These are phyloP conservation scores for Cynodonichthys magdalenae DNA, from an alignment of 2,797 vertebrate species.

Conservation along the genomic window DNA sequence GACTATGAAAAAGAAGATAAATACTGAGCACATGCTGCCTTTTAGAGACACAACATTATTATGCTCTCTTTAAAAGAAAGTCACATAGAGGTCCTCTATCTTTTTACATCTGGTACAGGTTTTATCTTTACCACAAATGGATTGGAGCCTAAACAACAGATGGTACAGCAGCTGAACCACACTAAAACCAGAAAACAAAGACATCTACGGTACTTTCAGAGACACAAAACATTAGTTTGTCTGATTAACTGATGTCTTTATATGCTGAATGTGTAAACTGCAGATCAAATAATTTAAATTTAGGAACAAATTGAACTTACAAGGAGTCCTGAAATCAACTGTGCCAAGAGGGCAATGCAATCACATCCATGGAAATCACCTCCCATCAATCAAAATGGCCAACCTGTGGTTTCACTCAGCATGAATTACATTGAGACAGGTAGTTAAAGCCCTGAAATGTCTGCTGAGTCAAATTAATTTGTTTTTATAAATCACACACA, in stretches of 20 bases:
- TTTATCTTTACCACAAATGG: conserved; percentile 16
- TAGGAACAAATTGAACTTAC: conserved; percentile 41
- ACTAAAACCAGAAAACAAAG: conserved; percentile 9
- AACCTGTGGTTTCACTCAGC: conserved; percentile 42
- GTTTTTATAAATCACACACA: conserved; percentile 36
- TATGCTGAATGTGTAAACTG: background rate
- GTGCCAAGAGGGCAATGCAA: conserved; percentile 43
- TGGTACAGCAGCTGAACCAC: background rate
- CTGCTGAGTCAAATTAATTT: conserved; percentile 39
- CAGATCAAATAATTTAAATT: conserved; percentile 26
- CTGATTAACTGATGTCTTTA: conserved; percentile 25
- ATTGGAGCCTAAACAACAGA: conserved; percentile 3
- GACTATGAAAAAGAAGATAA: conserved; percentile 15
- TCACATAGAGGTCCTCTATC: background rate
- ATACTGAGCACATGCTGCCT: background rate
- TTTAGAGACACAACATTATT: conserved; percentile 13
- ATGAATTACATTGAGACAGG: conserved; percentile 44
- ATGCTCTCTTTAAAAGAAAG: conserved; percentile 1
- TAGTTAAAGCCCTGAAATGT: conserved; percentile 58
- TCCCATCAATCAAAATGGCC: conserved; percentile 54
- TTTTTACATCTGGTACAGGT: background rate
- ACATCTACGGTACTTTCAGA: background rate
- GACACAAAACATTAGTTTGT: conserved; percentile 10
- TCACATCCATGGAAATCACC: conserved; percentile 58
- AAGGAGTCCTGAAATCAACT: conserved; percentile 51